These are phyloP conservation scores for Lasioglossum leucozonium DNA, from an alignment of 2,888 invertebrate genomes.

Conservation along the genomic window DNA sequence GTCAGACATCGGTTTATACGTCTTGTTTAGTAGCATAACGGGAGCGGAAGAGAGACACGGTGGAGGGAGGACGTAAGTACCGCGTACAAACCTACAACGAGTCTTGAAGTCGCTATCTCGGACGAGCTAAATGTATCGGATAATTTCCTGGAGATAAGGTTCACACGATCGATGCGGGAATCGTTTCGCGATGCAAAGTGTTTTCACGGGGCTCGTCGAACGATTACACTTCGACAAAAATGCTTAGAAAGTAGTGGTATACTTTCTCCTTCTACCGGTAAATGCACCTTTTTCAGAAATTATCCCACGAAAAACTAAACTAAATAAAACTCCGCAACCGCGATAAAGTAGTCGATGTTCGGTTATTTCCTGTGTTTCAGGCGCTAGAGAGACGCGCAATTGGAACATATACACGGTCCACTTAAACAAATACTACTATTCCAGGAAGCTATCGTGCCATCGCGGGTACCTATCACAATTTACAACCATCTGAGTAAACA, in stretches of 20 bases:
- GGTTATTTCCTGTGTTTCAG: not conserved
- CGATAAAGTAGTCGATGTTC: not conserved
- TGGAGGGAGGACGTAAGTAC: slow-evolving; percentile 23
- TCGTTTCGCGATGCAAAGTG: slow-evolving; percentile 32
- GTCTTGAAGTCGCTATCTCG: slow-evolving; percentile 52
- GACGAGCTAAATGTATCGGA: slow-evolving; percentile 53
- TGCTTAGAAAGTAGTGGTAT: slow-evolving; percentile 14
- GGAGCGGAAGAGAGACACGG: slow-evolving; percentile 20
- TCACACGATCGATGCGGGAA: slow-evolving; percentile 47
- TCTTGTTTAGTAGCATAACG: slow-evolving; percentile 44
- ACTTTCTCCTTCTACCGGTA: slow-evolving; percentile 8
- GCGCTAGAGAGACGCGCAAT: not conserved
- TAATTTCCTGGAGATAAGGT: slow-evolving; percentile 58
- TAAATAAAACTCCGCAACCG: not conserved
- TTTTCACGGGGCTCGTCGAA: slow-evolving; percentile 22
- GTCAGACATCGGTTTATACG: slow-evolving; percentile 35
- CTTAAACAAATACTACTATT: slow-evolving; percentile 5
- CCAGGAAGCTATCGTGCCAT: not conserved
- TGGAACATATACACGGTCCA: not conserved
- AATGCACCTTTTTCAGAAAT: not conserved
- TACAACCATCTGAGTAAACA: slow-evolving; percentile 3
- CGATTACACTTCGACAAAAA: not conserved
- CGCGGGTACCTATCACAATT: not conserved
- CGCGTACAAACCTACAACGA: slow-evolving; percentile 31
- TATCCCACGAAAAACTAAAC: not conserved